phyloP scores from a whole-genome alignment of 1,140 invertebrate genomes.

The Trachymyrmex septentrionalis region DNA sequence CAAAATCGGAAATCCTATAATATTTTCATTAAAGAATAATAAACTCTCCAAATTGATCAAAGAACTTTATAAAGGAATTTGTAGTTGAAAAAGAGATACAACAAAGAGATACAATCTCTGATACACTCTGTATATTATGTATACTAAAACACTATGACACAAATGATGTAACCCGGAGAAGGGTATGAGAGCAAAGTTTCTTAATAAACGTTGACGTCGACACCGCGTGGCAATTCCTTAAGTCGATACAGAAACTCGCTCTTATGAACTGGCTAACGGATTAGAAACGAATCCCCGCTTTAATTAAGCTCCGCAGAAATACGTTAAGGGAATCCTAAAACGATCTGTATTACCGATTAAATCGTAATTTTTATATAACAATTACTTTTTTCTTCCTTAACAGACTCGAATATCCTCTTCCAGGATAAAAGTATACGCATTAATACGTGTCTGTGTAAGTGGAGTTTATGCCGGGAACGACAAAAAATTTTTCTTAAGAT shows the following conservation, averaged over 20 bases:
- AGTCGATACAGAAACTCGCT: constrained; percentile 43
- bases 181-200: constrained; percentile 38
- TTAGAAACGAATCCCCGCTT: constrained; percentile 35
- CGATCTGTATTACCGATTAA: too few relatives aligned
- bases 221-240: constrained; percentile 56
- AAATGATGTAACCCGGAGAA: constrained; percentile 11
- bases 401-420: too few relatives aligned
- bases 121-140: constrained; percentile 4
- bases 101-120: background rate
- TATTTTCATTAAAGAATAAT: constrained; percentile 15
- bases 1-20: background rate
- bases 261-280: constrained; percentile 56
- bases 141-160: constrained; percentile 25
- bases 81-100: background rate
- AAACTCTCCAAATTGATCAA: constrained; percentile 8
- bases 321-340: background rate
- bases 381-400: too few relatives aligned
- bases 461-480: too few relatives aligned
- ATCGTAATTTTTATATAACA: too few relatives aligned
- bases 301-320: constrained; percentile 43
- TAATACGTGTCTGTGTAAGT: too few relatives aligned
- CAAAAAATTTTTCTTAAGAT: too few relatives aligned
- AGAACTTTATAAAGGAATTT: background rate
- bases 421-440: too few relatives aligned
- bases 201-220: constrained; percentile 62